A percentile compares a stretch with the other conserved stretches of the same genome.
Evolutionary conservation across 1,140 invertebrate genomes (phyloP).

Genomic region (Drosophila asahinai): DNA sequence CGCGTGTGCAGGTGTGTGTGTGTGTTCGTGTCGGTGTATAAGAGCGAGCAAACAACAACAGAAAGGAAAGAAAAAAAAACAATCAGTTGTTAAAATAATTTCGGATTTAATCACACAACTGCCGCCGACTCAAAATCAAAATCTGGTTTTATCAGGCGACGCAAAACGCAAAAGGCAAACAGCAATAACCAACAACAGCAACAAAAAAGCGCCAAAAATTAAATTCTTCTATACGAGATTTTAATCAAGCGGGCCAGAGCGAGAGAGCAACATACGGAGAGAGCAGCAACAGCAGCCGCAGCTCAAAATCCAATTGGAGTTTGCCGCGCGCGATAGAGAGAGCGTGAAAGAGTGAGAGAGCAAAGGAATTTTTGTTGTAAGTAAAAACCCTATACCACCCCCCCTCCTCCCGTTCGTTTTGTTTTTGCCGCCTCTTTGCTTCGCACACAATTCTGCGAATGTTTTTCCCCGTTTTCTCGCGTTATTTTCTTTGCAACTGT

Average conservation of each 20-base stretch:
- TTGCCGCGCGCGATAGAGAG: slow-evolving; percentile 29
- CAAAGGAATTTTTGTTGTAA: slow-evolving; percentile 64
- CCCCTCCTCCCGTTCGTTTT: slow-evolving; percentile 53
- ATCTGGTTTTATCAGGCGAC: slow-evolving; percentile 77
- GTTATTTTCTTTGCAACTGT: slow-evolving; percentile 33
- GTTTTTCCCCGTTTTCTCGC: slow-evolving; percentile 7
- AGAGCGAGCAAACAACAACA: slow-evolving; percentile 67
- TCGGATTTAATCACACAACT: slow-evolving; percentile 60
- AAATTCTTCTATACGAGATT: slow-evolving; percentile 52
- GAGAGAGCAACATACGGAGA: slow-evolving; percentile 28
- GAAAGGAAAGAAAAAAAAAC: slow-evolving; percentile 29
- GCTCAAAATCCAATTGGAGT: slow-evolving; percentile 47
- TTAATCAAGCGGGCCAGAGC: slow-evolving; percentile 43
- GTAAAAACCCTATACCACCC: slow-evolving; percentile 44
- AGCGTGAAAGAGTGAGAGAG: slow-evolving; percentile 21
- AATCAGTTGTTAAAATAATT: slow-evolving; percentile 54
- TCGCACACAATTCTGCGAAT: slow-evolving; percentile 54
- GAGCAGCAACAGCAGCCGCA: slow-evolving; percentile 33
- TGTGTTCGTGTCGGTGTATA: slow-evolving; percentile 41
- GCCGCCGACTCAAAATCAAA: slow-evolving; percentile 62
- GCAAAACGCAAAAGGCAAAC: slow-evolving; percentile 39
- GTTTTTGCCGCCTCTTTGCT: slow-evolving; percentile 65
- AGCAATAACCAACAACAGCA: slow-evolving; percentile 31
- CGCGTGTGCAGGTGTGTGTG: slow-evolving; percentile 27
- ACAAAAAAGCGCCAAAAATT: slow-evolving; percentile 54